These are phyloP conservation scores for Fistularia tabacaria DNA, from an alignment of 2,797 vertebrate genomes.

Conservation along the genomic window DNA sequence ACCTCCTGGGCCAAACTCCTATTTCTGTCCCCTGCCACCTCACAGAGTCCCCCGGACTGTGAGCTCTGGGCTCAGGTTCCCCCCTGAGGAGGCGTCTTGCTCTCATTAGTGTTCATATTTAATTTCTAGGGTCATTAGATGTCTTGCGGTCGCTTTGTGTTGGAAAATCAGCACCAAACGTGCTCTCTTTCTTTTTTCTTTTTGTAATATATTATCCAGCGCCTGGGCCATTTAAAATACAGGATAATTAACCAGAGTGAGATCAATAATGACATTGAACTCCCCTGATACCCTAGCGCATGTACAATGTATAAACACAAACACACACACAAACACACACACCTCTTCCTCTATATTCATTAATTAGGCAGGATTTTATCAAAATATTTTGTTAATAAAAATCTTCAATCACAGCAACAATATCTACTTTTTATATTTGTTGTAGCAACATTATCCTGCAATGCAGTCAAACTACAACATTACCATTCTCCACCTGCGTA, in stretches of 20 bases:
- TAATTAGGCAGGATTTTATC: slow-evolving; percentile 27
- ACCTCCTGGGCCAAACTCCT: slow-evolving; percentile 32
- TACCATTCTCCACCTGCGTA: too few relatives aligned
- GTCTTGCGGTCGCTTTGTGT: slow-evolving; percentile 18
- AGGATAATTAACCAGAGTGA: slow-evolving; percentile 19
- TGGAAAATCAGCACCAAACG: slow-evolving; percentile 8
- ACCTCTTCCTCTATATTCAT: slow-evolving; percentile 5
- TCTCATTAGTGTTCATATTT: slow-evolving; percentile 50
- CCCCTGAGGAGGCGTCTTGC: slow-evolving; percentile 38
- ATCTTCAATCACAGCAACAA: not conserved
- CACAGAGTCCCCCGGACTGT: slow-evolving; percentile 29
- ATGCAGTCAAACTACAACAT: too few relatives aligned
- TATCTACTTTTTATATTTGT: slow-evolving; percentile 3
- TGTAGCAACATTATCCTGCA: slow-evolving; percentile 9
- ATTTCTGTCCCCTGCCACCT: slow-evolving; percentile 24
- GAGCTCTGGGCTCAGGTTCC: slow-evolving; percentile 30
- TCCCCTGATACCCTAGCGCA: not conserved
- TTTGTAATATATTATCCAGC: too few relatives aligned
- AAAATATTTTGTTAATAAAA: slow-evolving; percentile 3
- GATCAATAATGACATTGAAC: slow-evolving; percentile 41
- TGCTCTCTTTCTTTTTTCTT: too few relatives aligned
- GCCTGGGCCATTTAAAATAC: slow-evolving; percentile 19
- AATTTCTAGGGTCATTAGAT: slow-evolving; percentile 50
- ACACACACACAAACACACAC: not conserved
- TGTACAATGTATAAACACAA: too few relatives aligned